phyloP scores from a whole-genome alignment of 2,888 invertebrate genomes.

The Cheilosia soror region DNA sequence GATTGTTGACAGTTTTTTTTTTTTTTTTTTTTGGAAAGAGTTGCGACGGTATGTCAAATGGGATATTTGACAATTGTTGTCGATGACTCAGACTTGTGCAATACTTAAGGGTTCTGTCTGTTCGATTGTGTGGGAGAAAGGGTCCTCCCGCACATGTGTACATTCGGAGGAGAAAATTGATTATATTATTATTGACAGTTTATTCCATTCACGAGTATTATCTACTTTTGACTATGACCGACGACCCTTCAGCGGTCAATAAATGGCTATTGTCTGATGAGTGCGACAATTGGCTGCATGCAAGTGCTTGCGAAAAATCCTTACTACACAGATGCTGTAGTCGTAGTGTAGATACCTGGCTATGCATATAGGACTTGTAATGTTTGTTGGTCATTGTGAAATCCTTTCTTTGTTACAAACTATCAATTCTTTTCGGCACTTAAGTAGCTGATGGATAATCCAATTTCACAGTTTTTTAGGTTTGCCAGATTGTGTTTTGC shows the following conservation, averaged over 20 bases:
- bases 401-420: constrained; percentile 13
- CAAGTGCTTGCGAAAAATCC: constrained; percentile 68
- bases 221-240: constrained; percentile 41
- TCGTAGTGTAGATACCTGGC: constrained; percentile 21
- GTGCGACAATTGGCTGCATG: constrained; percentile 49
- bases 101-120: constrained; percentile 40
- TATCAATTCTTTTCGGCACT: constrained; percentile 32
- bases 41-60: constrained; percentile 54
- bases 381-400: constrained; percentile 18
- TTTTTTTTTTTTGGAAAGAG: constrained; percentile 55
- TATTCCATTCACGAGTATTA: constrained; percentile 41
- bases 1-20: constrained; percentile 67
- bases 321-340: not conserved
- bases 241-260: constrained; percentile 64
- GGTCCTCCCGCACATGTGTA: constrained; percentile 62
- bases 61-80: constrained; percentile 48
- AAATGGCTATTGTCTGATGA: constrained; percentile 56
- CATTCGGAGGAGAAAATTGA: constrained; percentile 56
- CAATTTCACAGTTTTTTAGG: constrained; percentile 64
- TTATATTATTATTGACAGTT: constrained; percentile 67
- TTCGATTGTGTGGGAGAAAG: constrained; percentile 48
- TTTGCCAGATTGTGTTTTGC: constrained; percentile 27
- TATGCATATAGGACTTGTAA: constrained; percentile 4
- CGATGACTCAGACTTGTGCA: constrained; percentile 74
- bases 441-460: constrained; percentile 47